Conservation (phyloP, 2,113 vertebrate genomes). For the Drymodes brunneopygia region DNA sequence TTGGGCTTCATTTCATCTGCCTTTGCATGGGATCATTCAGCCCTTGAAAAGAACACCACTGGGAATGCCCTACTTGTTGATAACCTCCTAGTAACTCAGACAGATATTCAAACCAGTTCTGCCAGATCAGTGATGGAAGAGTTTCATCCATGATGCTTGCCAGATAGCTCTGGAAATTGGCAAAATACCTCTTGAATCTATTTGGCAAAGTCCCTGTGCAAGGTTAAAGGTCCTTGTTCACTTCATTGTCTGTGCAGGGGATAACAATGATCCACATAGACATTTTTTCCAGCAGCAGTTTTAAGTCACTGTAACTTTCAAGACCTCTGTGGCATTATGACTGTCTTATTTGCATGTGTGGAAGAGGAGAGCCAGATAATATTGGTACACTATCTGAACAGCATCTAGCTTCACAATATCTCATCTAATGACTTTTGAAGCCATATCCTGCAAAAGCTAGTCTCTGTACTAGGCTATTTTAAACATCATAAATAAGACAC, state of each 20-base stretch:
- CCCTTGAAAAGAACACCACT: neutral
- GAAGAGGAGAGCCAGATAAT: neutral
- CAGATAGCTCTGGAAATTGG: neutral
- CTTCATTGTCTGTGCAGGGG: neutral
- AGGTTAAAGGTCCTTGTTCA: neutral
- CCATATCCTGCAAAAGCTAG: neutral
- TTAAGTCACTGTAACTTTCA: neutral
- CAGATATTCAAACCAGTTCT: neutral
- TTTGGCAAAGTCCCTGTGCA: neutral
- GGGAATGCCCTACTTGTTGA: neutral
- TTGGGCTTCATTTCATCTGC: neutral
- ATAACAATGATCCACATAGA: neutral
- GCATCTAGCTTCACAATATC: neutral
- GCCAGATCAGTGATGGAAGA: neutral
- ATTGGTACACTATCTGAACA: neutral
- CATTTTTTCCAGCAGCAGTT: neutral
- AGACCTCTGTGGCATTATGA: neutral
- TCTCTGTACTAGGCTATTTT: neutral
- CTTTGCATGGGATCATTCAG: neutral
- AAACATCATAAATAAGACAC: neutral
- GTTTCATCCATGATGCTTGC: neutral
- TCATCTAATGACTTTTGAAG: neutral
- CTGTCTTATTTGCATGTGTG: neutral
- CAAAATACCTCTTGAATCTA: neutral
- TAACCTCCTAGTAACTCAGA: neutral